These are phyloP conservation scores for Anas bernieri DNA, from an alignment of 2,797 vertebrate species.

Conservation along the genomic window DNA sequence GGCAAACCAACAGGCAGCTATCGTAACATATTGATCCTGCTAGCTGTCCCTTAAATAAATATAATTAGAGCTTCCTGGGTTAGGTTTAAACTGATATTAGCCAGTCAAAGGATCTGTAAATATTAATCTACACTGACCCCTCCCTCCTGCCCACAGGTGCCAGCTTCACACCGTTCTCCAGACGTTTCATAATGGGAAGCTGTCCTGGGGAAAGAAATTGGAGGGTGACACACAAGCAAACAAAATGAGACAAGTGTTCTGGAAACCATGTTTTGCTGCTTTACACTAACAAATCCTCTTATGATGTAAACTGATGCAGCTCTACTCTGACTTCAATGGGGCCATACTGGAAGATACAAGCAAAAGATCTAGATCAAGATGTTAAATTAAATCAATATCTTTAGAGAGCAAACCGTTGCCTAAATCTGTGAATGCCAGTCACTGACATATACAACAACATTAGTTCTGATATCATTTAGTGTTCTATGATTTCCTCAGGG, in stretches of 20 bases:
- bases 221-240: slow-evolving; percentile 12
- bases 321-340: not conserved
- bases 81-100: slow-evolving; percentile 68
- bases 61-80: slow-evolving; percentile 68
- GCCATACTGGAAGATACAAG: not conserved
- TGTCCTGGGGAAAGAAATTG: not conserved
- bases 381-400: not conserved
- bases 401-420: not conserved
- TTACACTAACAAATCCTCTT: not conserved
- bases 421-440: not conserved
- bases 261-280: slow-evolving; percentile 12
- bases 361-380: not conserved
- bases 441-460: not conserved
- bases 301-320: not conserved
- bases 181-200: slow-evolving; percentile 17
- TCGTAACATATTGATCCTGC: slow-evolving; percentile 66
- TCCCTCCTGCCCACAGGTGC: slow-evolving; percentile 58
- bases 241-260: slow-evolving; percentile 16
- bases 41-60: slow-evolving; percentile 73
- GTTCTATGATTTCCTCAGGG: not conserved
- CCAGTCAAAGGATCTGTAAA: slow-evolving; percentile 57
- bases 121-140: slow-evolving; percentile 56
- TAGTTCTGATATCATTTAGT: not conserved
- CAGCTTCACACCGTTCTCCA: slow-evolving; percentile 68
- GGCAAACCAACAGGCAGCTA: slow-evolving; percentile 68